Conservation (phyloP, 2,113 vertebrate species). For the Leucopsar rothschildi region DNA sequence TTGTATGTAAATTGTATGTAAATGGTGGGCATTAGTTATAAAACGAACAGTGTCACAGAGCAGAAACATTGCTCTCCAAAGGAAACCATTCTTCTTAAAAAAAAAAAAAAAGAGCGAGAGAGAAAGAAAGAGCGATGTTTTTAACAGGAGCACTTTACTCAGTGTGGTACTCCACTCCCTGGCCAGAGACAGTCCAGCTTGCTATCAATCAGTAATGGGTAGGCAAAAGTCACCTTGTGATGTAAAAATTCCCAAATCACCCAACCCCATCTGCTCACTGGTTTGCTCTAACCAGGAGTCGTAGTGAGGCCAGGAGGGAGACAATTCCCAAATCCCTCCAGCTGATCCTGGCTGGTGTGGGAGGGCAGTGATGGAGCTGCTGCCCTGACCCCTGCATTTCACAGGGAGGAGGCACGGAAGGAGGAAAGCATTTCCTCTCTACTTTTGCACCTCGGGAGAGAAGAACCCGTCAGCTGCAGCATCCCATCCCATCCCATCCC, state of each 20-base stretch:
- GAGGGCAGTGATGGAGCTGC: neutral
- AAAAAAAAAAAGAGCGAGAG: neutral
- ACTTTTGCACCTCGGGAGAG: neutral
- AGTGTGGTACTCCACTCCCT: neutral
- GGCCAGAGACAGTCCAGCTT: neutral
- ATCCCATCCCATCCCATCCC: no score
- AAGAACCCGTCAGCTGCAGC: neutral
- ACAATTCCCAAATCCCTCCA: neutral
- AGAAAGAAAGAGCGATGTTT: neutral
- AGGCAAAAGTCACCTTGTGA: neutral
- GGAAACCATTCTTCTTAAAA: neutral
- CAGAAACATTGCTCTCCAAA: neutral
- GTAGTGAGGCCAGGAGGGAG: neutral
- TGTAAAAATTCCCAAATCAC: neutral
- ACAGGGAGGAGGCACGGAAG: accelerated
- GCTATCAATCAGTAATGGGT: neutral
- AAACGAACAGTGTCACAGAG: neutral
- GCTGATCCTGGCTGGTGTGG: accelerated
- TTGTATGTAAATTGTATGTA: neutral
- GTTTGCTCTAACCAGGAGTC: accelerated
- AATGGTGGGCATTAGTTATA: neutral
- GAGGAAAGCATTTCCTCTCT: neutral
- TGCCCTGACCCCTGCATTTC: accelerated
- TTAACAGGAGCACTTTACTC: neutral
- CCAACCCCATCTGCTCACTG: neutral